These are phyloP conservation scores for Bembecia ichneumoniformis DNA, from an alignment of 2,888 invertebrate species.

Conservation along the genomic window DNA sequence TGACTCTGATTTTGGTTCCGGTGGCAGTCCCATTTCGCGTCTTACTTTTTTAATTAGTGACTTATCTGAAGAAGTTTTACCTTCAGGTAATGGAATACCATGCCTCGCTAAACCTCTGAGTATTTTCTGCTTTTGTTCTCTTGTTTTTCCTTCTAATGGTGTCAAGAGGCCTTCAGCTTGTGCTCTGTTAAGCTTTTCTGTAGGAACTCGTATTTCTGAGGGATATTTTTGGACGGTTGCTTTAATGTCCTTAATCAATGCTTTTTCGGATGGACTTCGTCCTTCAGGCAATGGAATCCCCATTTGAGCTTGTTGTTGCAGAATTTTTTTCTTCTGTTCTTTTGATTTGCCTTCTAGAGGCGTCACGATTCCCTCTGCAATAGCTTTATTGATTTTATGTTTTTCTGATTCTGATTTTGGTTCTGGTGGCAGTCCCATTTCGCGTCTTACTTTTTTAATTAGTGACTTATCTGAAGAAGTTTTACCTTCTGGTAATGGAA, in stretches of 20 bases:
- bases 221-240: not conserved
- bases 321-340: slow-evolving; percentile 21
- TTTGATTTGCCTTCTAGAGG: slow-evolving; percentile 23
- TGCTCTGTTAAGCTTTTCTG: slow-evolving; percentile 13
- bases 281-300: slow-evolving; percentile 23
- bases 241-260: slow-evolving; percentile 13
- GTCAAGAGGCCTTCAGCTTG: slow-evolving; percentile 19
- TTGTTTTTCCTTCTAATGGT: slow-evolving; percentile 20
- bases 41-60: slow-evolving; percentile 14
- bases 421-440: slow-evolving; percentile 12
- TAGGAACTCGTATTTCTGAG: not conserved
- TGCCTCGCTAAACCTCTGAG: slow-evolving; percentile 12
- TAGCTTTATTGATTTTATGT: slow-evolving; percentile 17
- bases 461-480: slow-evolving; percentile 9
- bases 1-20: slow-evolving; percentile 19
- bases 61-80: slow-evolving; percentile 9
- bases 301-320: slow-evolving; percentile 14
- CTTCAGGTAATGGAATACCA: slow-evolving; percentile 16
- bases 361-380: slow-evolving; percentile 17
- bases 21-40: slow-evolving; percentile 16
- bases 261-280: slow-evolving; percentile 15
- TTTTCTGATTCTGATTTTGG: slow-evolving; percentile 15
- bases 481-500: slow-evolving; percentile 17
- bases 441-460: slow-evolving; percentile 6
- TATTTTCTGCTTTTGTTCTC: slow-evolving; percentile 19